Conservation (phyloP, 2,888 invertebrate species). For the Luperina nickerlii region DNA sequence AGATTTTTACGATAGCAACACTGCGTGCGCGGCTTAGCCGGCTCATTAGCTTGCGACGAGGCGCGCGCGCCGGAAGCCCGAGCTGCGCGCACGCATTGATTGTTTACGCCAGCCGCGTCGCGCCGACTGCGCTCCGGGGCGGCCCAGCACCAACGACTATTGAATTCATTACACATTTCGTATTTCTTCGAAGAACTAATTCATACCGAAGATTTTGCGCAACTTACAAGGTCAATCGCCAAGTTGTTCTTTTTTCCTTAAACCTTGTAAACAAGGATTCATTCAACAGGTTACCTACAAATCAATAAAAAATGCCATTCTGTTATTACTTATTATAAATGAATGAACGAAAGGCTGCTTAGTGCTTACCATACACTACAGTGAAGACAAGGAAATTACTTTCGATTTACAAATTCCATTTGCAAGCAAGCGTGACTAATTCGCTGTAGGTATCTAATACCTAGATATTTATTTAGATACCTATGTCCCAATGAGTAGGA, state of each 20-base stretch:
- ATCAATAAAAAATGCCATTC: background rate
- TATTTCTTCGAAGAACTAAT: slow-evolving; percentile 32
- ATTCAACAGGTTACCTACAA: background rate
- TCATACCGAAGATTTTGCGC: slow-evolving; percentile 8
- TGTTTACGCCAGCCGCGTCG: slow-evolving; percentile 57
- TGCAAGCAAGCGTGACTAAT: slow-evolving; percentile 14
- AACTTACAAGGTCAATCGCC: slow-evolving; percentile 21
- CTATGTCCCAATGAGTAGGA: background rate
- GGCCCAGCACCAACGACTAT: slow-evolving; percentile 24
- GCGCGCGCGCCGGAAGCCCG: slow-evolving; percentile 50
- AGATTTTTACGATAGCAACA: too few relatives aligned
- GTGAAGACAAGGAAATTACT: background rate
- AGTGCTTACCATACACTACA: background rate
- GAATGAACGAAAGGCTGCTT: background rate
- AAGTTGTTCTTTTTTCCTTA: background rate
- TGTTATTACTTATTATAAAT: background rate
- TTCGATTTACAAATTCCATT: background rate
- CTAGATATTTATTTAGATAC: background rate
- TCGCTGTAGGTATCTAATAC: background rate
- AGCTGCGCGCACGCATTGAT: slow-evolving; percentile 45
- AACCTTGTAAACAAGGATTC: background rate
- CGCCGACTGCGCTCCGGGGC: background rate
- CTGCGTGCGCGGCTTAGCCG: too few relatives aligned
- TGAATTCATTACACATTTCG: slow-evolving; percentile 40
- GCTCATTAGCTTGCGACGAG: slow-evolving; percentile 45